These are phyloP conservation scores for Nothocercus julius DNA, from an alignment of 2,113 vertebrate genomes.

Conservation along the genomic window DNA sequence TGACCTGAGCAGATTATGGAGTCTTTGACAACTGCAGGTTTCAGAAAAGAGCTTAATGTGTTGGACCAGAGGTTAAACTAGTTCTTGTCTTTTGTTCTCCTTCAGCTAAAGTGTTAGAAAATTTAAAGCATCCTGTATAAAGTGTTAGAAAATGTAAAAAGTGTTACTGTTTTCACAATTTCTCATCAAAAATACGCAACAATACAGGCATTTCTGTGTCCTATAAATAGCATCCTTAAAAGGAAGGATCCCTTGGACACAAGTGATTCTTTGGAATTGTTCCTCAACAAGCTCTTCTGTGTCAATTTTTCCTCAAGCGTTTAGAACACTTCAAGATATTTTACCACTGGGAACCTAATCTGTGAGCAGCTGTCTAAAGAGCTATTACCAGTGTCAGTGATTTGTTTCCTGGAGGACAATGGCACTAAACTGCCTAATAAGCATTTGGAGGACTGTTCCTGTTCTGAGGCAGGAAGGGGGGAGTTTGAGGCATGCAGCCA, in stretches of 20 bases:
- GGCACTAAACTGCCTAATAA: background rate
- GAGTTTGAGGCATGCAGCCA: background rate
- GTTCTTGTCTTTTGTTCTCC: background rate
- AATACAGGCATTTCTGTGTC: background rate
- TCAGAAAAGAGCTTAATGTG: background rate
- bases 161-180: background rate
- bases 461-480: background rate
- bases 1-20: background rate
- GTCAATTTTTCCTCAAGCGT: background rate
- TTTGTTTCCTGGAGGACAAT: background rate
- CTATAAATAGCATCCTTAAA: background rate
- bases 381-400: background rate
- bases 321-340: background rate
- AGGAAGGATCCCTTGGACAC: background rate
- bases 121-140: background rate
- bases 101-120: background rate
- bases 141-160: background rate
- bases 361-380: background rate
- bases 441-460: background rate
- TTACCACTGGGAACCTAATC: background rate
- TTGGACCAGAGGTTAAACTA: background rate
- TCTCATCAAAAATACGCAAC: background rate
- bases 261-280: background rate
- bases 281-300: fast-evolving
- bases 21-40: background rate